phyloP scores from a whole-genome alignment of 2,797 vertebrate genomes.

The Poeciliopsis infans region DNA sequence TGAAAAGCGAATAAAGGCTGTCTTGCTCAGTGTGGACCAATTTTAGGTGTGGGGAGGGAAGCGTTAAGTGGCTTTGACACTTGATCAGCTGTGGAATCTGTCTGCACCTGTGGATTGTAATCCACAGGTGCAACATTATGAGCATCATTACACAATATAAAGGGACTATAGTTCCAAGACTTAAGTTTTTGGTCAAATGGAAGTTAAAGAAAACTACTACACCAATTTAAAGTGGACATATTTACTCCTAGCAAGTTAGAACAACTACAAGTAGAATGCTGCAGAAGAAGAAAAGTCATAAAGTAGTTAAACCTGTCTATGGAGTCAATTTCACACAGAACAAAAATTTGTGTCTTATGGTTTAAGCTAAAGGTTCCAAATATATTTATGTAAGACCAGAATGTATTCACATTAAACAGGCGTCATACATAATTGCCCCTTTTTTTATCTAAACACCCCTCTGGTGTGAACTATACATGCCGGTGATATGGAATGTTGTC shows the following conservation, averaged over 20 bases:
- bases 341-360: background rate
- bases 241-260: background rate
- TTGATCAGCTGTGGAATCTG: slow-evolving; percentile 5
- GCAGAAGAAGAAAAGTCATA: background rate
- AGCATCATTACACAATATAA: background rate
- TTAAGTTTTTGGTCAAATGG: background rate
- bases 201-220: background rate
- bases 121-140: too few species aligned
- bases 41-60: slow-evolving; percentile 24
- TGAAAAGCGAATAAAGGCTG: slow-evolving; percentile 17
- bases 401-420: background rate
- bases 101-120: background rate
- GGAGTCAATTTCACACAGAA: background rate
- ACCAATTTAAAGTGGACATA: background rate
- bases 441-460: background rate
- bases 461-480: background rate
- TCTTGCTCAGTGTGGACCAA: slow-evolving; percentile 36
- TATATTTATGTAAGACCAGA: background rate
- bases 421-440: background rate
- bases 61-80: slow-evolving; percentile 12
- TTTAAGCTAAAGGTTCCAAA: background rate
- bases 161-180: background rate
- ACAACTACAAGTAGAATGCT: background rate
- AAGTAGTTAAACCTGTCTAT: background rate
- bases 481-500: background rate